Evolutionary conservation across 2,113 vertebrate genomes (phyloP), one percentile per base, ranked within the genome.

Genomic region (Carassius auratus): DNA sequence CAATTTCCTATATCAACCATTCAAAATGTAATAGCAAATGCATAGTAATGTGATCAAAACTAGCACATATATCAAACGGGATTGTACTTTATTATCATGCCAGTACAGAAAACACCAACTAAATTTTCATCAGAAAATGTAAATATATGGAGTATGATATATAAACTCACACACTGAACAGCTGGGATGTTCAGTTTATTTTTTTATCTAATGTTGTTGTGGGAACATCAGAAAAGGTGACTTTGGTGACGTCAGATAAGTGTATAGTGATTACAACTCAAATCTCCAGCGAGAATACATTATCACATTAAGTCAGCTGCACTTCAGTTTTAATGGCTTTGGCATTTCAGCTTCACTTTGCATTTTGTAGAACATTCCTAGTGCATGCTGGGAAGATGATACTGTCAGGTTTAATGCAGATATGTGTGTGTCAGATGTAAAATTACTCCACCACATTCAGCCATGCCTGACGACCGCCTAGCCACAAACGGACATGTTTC

Each of bases 341-440:
- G 80, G 45, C 64, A 69, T 82, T 82, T 82, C 38, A 68, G 42
- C 57, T 81, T 81, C 42, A 68, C 79, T 68, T 50, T 66, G 61
- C 42, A 19, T 68, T 50, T 77, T 79, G 21, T 0, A 42, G 21
- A 79, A 52, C 64, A 55, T 50, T n/a, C 26, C 48, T 15, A 6
- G 10, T 69, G 80, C 26, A 50, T 69, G 26, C 64, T 82, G 62
- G 26, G 64, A 45, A 21, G 17, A 55, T n/a, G 26, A 50, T 8
- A 26, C 80, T 82, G 80, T 55, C 61, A 42, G 76, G 6, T 38
- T 45, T 42, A 62, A 62, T 79, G 76, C 57, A 62, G 15, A 50
- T 19, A 55, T 55, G 52, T 55, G 52, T 17, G 1, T 17, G 52
- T 19, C 52, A 17, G 15, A 55, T 55, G 15, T 55, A 17, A 55